Evolutionary conservation across 2,113 vertebrate genomes (phyloP), one percentile per base, ranked within the genome.

Genomic region (Corydoras maculifer): DNA sequence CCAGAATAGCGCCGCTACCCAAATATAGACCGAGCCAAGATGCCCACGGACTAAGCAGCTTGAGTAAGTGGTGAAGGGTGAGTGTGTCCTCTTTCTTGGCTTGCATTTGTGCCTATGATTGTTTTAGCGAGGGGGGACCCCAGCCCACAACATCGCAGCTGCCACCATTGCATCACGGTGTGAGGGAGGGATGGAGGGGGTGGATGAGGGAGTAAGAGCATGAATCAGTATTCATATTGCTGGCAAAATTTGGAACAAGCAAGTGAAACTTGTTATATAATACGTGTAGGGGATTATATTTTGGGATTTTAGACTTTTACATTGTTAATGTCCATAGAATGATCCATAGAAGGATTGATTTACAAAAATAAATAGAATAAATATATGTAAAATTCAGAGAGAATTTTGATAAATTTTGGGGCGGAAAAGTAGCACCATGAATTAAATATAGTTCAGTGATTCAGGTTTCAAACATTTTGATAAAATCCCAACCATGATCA

Each of bases 171-270:
- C 69, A 74, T 77, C 55, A 76, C 69, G 55, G 58, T 67, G 63
- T 78, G 78, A 73, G 79, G 80, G 72, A 74, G 71, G 76, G 75
- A 60, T 69, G 76, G 69, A 50, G 63, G 69, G 31, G 50, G 73
- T 51, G 54, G 59, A 72, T 58, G 68, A 48, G 31, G 11, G 49
- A 62, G 60, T 57, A 14, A 49, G 31, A 18, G 15, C 55, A 31
- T 53, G 63, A 73, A 49, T 67, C 55, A 68, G 55, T 11, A 68
- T 14, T 48, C 32, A 68, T 58, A 68, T 68, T 68, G 43, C 55
- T 32, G 49, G 58, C 32, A 54, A 68, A 68, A 59, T 68, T 31
- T 68, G 58, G 67, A 53, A 53, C 51, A 43, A 43, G 35, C 35
- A 43, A 43, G 35, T 2, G 35, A 43, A 43, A 43, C 35, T 43